Percentiles rank a stretch among this genome's conserved stretches.
Evolutionary conservation across 2,888 invertebrate genomes (phyloP).

Genomic region (Caenorhabditis afra): DNA sequence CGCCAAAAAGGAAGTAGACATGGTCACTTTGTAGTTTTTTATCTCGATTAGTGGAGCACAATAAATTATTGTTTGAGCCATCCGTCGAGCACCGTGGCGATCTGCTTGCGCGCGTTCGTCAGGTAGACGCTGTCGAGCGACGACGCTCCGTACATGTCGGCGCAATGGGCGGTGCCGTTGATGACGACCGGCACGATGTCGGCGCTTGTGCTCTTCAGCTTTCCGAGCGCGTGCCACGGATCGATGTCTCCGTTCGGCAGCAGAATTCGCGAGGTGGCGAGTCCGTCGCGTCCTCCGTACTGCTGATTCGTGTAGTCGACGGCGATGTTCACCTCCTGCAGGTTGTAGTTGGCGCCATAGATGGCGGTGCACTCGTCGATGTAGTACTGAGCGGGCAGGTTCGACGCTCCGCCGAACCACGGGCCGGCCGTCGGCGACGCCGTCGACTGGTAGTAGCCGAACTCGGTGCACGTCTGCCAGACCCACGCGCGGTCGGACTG

Average conservation of each 20-base stretch:
- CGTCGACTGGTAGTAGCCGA: conserved; percentile 94
- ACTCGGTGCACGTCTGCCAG: conserved; percentile 96
- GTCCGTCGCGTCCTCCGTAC: conserved; percentile 67
- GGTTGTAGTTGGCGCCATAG: conserved; percentile 63
- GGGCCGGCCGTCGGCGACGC: conserved; percentile 76
- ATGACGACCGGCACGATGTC: conserved; percentile 64
- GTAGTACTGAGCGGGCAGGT: conserved; percentile 61
- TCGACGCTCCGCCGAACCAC: conserved; percentile 59
- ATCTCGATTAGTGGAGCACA: background rate
- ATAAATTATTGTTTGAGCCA: conserved; percentile 39
- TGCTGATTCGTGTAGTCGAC: conserved; percentile 67
- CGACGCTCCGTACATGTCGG: conserved; percentile 67
- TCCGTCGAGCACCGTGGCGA: conserved; percentile 38
- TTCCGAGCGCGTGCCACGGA: conserved; percentile 70
- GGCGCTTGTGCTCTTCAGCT: conserved; percentile 39
- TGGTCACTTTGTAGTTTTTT: conserved; percentile 10
- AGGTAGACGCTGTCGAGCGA: conserved; percentile 37
- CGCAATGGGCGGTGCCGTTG: conserved; percentile 70
- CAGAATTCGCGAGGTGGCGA: conserved; percentile 61
- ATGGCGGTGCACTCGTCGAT: conserved; percentile 69
- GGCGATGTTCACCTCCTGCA: conserved; percentile 55
- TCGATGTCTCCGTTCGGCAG: conserved; percentile 69
- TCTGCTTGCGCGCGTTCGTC: conserved; percentile 52
- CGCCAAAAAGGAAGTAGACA: conserved; percentile 18
- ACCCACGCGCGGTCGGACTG: conserved; percentile 87